Conservation (phyloP, 1,140 invertebrate species). For the Drosophila neocordata region DNA sequence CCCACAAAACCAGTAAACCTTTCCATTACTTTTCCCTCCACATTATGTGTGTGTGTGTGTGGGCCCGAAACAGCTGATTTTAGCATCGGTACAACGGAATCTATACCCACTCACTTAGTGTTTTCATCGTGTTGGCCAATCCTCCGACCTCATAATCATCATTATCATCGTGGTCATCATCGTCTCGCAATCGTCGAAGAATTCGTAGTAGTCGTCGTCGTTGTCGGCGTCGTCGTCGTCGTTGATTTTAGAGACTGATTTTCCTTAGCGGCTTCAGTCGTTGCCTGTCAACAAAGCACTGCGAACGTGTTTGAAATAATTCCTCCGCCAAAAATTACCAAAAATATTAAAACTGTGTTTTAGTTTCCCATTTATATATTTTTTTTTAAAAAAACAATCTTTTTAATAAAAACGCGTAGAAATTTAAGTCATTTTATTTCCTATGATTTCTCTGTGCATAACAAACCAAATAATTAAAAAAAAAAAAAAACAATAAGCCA, state of each 20-base stretch:
- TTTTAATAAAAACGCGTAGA: not conserved
- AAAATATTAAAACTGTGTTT: not conserved
- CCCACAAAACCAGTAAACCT: not conserved
- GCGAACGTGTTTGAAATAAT: conserved; percentile 51
- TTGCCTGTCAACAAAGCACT: conserved; percentile 73
- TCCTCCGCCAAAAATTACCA: conserved; percentile 13
- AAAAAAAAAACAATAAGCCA: not conserved
- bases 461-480: not conserved
- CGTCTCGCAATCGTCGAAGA: conserved; percentile 9
- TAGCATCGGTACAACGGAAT: conserved; percentile 29
- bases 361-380: not conserved
- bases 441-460: not conserved
- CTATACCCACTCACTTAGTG: conserved; percentile 34
- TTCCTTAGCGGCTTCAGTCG: conserved; percentile 76
- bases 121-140: conserved; percentile 38
- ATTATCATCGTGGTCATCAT: conserved; percentile 29
- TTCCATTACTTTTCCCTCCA: not conserved
- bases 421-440: not conserved
- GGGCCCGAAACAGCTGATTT: conserved; percentile 43
- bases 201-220: conserved; percentile 27
- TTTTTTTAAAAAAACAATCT: not conserved
- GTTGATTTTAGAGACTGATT: conserved; percentile 64
- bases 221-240: conserved; percentile 12
- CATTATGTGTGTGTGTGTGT: no score
- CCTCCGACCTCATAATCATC: conserved; percentile 52